Conservation (phyloP, 2,888 invertebrate genomes). For the Stenodema calcarata region DNA sequence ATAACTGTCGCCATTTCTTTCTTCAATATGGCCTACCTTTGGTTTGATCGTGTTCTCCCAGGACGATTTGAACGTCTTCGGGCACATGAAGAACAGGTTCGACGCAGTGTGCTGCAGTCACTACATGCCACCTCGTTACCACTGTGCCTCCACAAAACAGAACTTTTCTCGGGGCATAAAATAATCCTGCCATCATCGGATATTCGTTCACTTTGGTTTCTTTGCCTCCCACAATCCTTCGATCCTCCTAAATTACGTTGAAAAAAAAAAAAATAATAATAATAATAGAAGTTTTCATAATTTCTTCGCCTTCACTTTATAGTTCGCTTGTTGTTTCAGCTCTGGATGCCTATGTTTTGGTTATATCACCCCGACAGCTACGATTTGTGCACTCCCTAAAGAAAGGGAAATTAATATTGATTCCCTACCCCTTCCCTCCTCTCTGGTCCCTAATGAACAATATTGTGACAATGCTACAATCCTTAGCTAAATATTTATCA, state of each 20-base stretch:
- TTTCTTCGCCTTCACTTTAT: too few species aligned
- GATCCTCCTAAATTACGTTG: background rate
- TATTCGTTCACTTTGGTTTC: slow-evolving; percentile 43
- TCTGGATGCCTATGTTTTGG: too few species aligned
- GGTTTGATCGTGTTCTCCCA: slow-evolving; percentile 66
- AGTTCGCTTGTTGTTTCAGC: too few species aligned
- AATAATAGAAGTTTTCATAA: too few species aligned
- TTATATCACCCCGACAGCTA: too few species aligned
- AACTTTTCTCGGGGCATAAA: slow-evolving; percentile 6
- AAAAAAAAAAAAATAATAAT: background rate
- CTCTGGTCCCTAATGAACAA: too few species aligned
- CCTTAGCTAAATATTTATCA: too few species aligned
- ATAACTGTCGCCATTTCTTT: background rate
- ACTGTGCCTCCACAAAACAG: slow-evolving; percentile 36
- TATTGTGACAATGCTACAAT: too few species aligned
- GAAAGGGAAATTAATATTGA: too few species aligned
- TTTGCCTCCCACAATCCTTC: slow-evolving; percentile 24
- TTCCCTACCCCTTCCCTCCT: too few species aligned
- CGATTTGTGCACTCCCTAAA: too few species aligned
- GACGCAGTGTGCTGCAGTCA: slow-evolving; percentile 44
- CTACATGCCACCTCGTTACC: slow-evolving; percentile 22
- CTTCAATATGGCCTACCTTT: slow-evolving; percentile 58
- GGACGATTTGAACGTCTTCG: slow-evolving; percentile 59
- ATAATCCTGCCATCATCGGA: slow-evolving; percentile 36
- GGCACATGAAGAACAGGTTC: slow-evolving; percentile 11